Base-by-base conservation (phyloP, 1,140 invertebrate species). In the Drosophila lini region DNA sequence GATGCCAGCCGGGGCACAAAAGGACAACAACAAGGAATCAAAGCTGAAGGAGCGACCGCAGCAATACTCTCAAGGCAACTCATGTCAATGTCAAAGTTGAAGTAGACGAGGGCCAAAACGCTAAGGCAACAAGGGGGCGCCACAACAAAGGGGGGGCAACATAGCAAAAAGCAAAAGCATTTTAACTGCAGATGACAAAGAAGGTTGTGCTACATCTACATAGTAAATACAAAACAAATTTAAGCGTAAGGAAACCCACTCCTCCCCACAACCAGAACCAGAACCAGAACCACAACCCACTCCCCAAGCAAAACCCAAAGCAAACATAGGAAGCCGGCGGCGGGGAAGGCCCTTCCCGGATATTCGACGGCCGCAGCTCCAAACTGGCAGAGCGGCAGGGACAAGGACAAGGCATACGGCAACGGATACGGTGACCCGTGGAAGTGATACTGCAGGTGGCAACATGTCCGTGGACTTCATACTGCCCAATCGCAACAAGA, bases 161-260 rank as follows among this genome's bases (percentile, higher is more conserved):
- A 50, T 40, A 74, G 56, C 56, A 38, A 62, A 67, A 76, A 50
- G 56, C 58, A 73, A 83, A 65, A 77, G 71, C 71, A 82, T 74
- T 74, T 88, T 80, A 67, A 77, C 83, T 76, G 78, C 78, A 78
- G 69, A 71, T 76, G 81, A 83, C 77, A 91, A 88, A 88, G 83
- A 88, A 88, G 83, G 83, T 88, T 88, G 83, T 88, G 83, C 83
- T 88, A 89, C 75, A 88, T 88, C 83, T 88, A 88, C 81, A 88
- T 86, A 85, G 78, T 75, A 86, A 86, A 86, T 81, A 85, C 74
- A 76, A 74, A 76, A 65, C 52, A 64, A 75, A 74, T 50, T 40
- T 65, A 79, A 79, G 70, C 55, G 40, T 74, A 73, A 80, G 70
- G 31, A 64, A 76, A 53, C 45, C 47, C 32, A 32, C 48, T 50